Conservation (phyloP, 2,797 vertebrate genomes). For the Chiroxiphia lanceolata region DNA sequence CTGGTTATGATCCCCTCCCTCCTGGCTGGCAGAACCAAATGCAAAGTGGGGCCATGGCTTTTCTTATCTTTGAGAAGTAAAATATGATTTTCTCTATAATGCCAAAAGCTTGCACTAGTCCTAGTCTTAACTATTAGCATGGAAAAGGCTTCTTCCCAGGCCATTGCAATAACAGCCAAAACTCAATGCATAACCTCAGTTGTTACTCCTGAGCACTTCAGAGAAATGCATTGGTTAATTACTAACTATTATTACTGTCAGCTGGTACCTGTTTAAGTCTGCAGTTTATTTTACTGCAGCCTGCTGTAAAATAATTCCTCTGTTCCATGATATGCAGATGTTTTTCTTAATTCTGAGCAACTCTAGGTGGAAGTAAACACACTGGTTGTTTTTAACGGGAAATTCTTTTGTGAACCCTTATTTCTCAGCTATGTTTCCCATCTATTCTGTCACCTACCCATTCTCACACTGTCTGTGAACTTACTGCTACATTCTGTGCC, state of each 20-base stretch:
- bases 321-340: background rate
- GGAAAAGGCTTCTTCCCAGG: background rate
- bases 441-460: background rate
- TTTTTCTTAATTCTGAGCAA: background rate
- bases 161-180: background rate
- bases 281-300: background rate
- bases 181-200: background rate
- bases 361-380: background rate
- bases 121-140: background rate
- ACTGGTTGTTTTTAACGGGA: background rate
- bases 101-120: background rate
- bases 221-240: slow-evolving; percentile 36
- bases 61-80: background rate
- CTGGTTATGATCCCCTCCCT: background rate
- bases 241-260: background rate
- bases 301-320: background rate
- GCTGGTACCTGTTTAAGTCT: background rate
- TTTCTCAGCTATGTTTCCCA: background rate
- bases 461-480: background rate
- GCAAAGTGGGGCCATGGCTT: background rate
- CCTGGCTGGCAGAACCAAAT: background rate
- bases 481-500: background rate
- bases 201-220: background rate
- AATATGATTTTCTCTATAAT: background rate
- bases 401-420: background rate